Evolutionary conservation across 1,140 invertebrate species (phyloP).

Genomic region (Mactra quadrangularis): DNA sequence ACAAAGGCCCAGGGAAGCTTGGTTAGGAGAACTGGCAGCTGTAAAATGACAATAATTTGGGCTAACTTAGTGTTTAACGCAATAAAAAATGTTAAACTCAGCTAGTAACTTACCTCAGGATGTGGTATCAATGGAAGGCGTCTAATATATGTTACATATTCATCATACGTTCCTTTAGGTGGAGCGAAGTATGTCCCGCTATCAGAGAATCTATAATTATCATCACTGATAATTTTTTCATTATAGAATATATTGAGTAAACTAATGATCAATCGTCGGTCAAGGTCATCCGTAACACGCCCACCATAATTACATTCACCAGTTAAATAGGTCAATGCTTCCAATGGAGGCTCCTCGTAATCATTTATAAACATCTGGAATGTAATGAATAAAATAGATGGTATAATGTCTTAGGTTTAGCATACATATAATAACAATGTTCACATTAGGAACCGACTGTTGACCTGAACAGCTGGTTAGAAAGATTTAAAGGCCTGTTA

Average conservation of each 20-base stretch:
- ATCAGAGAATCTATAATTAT: slow-evolving; percentile 86
- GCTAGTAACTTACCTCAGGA: slow-evolving; percentile 83
- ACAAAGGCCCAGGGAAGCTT: too few species aligned
- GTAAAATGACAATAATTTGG: too few species aligned
- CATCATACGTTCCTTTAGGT: slow-evolving; percentile 87
- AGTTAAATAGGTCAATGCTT: slow-evolving; percentile 82
- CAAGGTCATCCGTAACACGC: slow-evolving; percentile 82
- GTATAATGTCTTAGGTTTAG: too few species aligned
- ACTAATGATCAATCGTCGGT: slow-evolving; percentile 82
- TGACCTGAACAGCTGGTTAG: too few species aligned
- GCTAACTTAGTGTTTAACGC: too few species aligned
- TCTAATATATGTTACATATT: slow-evolving; percentile 90
- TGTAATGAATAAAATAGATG: too few species aligned
- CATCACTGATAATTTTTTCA: slow-evolving; percentile 85
- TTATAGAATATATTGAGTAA: slow-evolving; percentile 80
- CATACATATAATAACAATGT: too few species aligned
- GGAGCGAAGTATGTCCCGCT: slow-evolving; percentile 90
- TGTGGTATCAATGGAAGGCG: slow-evolving; percentile 85
- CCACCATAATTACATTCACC: slow-evolving; percentile 84
- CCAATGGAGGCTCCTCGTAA: slow-evolving; percentile 81
- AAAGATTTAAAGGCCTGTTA: too few species aligned
- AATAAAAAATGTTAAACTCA: too few species aligned
- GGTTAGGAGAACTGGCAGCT: too few species aligned
- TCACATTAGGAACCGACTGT: too few species aligned
- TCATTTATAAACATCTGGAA: slow-evolving; percentile 83